These are phyloP conservation scores for Pemphigus obesinymphae DNA, from an alignment of 1,140 invertebrate genomes.

Conservation along the genomic window DNA sequence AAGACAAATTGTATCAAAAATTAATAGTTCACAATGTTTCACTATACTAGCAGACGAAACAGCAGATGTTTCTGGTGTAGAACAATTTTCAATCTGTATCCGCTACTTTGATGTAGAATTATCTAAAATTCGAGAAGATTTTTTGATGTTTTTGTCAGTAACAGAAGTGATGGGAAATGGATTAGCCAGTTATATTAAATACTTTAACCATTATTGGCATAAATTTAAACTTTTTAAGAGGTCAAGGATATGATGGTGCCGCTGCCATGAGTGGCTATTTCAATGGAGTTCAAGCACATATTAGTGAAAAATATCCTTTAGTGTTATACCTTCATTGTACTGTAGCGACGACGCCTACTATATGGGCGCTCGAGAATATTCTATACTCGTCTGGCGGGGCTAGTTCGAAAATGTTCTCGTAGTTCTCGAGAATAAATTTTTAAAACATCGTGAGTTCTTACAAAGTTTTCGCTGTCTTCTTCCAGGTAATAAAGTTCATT, in stretches of 20 bases:
- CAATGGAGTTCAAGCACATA: conserved; percentile 25
- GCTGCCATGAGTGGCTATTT: conserved; percentile 26
- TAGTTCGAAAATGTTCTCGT: too few species aligned
- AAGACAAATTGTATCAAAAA: neutral
- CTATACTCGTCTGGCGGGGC: too few species aligned
- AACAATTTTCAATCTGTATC: neutral
- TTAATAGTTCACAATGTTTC: neutral
- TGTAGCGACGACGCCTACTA: too few species aligned
- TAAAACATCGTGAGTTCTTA: too few species aligned
- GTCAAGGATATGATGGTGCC: conserved; percentile 26
- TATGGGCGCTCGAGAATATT: too few species aligned
- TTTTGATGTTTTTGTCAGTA: neutral
- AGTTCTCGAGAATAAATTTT: too few species aligned
- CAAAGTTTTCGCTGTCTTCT: too few species aligned
- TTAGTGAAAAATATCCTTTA: conserved; percentile 12
- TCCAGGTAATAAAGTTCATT: too few species aligned
- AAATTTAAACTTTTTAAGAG: conserved; percentile 6
- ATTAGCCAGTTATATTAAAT: neutral
- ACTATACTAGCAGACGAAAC: too few species aligned
- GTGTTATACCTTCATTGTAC: conserved; percentile 20
- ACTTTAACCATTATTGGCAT: neutral
- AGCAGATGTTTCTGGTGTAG: neutral
- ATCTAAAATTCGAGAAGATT: neutral
- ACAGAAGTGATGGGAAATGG: neutral
- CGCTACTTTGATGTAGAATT: neutral